Conservation (phyloP, 2,113 vertebrate genomes). For the Balaeniceps rex region DNA sequence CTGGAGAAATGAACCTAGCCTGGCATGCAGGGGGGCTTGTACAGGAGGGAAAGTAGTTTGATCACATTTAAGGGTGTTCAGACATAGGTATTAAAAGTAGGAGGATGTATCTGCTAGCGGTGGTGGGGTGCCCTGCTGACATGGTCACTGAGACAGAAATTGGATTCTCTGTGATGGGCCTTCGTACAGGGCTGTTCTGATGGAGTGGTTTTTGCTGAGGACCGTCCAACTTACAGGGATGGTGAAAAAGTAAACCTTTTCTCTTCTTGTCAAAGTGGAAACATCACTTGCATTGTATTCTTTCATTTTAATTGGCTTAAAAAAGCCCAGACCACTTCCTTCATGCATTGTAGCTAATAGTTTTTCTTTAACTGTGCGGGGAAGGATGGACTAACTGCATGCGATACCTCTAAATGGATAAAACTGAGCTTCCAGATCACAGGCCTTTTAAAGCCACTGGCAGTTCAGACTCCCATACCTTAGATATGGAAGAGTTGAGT, state of each 20-base stretch:
- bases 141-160: background rate
- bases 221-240: background rate
- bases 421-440: background rate
- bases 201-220: background rate
- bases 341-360: accelerated
- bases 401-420: background rate
- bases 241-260: background rate
- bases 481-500: background rate
- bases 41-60: background rate
- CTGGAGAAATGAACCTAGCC: background rate
- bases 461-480: background rate
- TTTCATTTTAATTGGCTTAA: background rate
- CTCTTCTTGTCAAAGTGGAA: background rate
- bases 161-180: background rate
- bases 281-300: background rate
- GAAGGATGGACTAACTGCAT: background rate
- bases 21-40: background rate
- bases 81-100: background rate
- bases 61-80: background rate
- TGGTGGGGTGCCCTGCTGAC: background rate
- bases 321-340: background rate
- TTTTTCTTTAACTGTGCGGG: background rate
- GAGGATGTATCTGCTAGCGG: background rate
- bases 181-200: background rate
- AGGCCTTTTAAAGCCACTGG: slow-evolving; percentile 2